A percentile compares a stretch with the other conserved stretches of the same genome.
Conservation (phyloP, 2,888 invertebrate genomes). For the Cephus sareptanus region DNA sequence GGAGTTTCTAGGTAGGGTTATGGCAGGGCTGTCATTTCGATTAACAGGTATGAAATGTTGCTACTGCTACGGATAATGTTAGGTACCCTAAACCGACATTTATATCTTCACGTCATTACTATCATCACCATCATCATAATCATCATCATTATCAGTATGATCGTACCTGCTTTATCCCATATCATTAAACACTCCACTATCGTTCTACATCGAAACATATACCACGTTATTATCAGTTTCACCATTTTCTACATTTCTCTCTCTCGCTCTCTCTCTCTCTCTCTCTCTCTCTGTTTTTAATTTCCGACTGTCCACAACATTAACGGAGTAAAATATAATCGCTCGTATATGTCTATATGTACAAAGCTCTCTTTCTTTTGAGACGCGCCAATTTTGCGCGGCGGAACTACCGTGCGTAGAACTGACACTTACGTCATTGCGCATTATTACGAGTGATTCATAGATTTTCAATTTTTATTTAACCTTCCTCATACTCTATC, state of each 20-base stretch:
- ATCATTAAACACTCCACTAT: background rate
- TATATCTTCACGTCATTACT: background rate
- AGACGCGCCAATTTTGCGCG: background rate
- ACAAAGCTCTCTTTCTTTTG: conserved; percentile 8
- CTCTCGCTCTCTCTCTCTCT: background rate
- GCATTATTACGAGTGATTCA: background rate
- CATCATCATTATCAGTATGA: background rate
- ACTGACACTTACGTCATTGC: conserved; percentile 19
- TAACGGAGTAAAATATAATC: conserved; percentile 24
- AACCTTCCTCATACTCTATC: background rate
- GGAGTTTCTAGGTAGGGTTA: background rate
- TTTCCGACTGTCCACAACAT: conserved; percentile 20
- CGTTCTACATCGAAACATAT: background rate
- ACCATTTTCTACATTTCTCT: background rate
- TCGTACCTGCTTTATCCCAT: background rate
- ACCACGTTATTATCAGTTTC: background rate
- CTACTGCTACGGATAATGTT: conserved; percentile 33
- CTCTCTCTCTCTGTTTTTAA: background rate
- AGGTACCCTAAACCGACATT: conserved; percentile 24
- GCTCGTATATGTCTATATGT: conserved; percentile 9
- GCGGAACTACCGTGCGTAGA: background rate
- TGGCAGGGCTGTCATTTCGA: background rate
- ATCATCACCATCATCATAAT: background rate
- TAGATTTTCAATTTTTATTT: background rate
- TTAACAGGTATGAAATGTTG: background rate